phyloP scores from a whole-genome alignment of 2,888 invertebrate genomes.

The Drosophila merina region DNA sequence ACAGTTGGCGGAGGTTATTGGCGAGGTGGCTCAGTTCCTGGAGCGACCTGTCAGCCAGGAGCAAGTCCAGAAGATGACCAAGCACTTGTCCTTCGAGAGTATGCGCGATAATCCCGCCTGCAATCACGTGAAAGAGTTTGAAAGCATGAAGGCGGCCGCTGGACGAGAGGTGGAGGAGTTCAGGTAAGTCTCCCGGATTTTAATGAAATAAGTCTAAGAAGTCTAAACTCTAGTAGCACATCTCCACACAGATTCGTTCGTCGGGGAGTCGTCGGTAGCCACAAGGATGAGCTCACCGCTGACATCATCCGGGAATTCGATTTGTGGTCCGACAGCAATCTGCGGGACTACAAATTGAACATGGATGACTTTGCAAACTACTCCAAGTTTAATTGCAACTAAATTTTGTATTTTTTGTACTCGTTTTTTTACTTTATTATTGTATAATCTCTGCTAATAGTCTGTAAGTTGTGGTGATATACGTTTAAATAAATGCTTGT shows the following conservation, averaged over 20 bases:
- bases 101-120: slow-evolving; percentile 82
- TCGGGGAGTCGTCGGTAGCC: slow-evolving; percentile 82
- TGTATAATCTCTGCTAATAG: slow-evolving; percentile 53
- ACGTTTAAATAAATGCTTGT: slow-evolving; percentile 45
- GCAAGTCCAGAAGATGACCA: slow-evolving; percentile 63
- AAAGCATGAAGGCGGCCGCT: slow-evolving; percentile 80
- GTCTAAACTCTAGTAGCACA: slow-evolving; percentile 34
- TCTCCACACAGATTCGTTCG: slow-evolving; percentile 77
- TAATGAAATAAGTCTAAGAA: rapidly evolving
- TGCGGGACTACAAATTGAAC: slow-evolving; percentile 67
- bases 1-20: slow-evolving; percentile 70
- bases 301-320: slow-evolving; percentile 79
- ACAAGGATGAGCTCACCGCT: slow-evolving; percentile 79
- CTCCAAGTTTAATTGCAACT: slow-evolving; percentile 65
- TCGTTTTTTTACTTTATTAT: slow-evolving; percentile 3
- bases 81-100: slow-evolving; percentile 82
- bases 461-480: slow-evolving; percentile 57
- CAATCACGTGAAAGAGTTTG: slow-evolving; percentile 81
- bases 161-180: slow-evolving; percentile 80
- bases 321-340: slow-evolving; percentile 77
- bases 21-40: slow-evolving; percentile 74
- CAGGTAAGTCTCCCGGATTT: slow-evolving; percentile 53
- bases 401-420: background rate
- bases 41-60: slow-evolving; percentile 50
- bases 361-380: slow-evolving; percentile 76